Percentiles rank a stretch among this genome's conserved stretches.
These are phyloP conservation scores for Serripes groenlandicus DNA, from an alignment of 2,888 invertebrate species.

Conservation along the genomic window DNA sequence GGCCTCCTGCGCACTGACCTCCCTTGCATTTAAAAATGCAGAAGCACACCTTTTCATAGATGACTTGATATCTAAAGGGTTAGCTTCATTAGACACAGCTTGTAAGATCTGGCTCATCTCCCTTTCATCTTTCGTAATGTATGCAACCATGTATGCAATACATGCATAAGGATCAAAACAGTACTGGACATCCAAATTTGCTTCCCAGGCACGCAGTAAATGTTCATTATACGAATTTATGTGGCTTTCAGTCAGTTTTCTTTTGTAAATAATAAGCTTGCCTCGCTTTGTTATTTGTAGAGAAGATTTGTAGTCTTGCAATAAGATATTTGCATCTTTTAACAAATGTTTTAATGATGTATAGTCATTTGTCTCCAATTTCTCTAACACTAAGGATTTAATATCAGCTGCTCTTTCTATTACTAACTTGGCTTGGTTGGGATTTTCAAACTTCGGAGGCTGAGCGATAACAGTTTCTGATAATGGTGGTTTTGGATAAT, in stretches of 20 bases:
- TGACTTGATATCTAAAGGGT: not conserved
- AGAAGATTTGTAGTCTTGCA: conserved; percentile 22
- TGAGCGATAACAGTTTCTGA: conserved; percentile 15
- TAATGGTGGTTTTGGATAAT: conserved; percentile 37
- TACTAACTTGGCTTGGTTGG: not conserved
- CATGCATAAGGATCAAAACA: conserved; percentile 45
- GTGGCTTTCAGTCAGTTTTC: conserved; percentile 12
- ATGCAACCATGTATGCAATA: conserved; percentile 35
- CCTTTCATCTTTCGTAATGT: conserved; percentile 51
- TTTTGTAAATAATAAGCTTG: conserved; percentile 27
- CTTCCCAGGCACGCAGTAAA: conserved; percentile 38
- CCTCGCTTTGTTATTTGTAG: conserved; percentile 22
- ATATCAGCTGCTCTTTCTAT: conserved; percentile 20
- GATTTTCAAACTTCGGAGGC: conserved; percentile 12
- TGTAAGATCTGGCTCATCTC: conserved; percentile 29
- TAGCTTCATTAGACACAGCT: conserved; percentile 12
- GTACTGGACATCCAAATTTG: conserved; percentile 53
- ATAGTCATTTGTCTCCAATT: not conserved
- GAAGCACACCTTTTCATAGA: conserved; percentile 17
- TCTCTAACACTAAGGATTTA: conserved; percentile 1
- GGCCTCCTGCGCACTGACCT: conserved; percentile 56
- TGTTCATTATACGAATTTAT: conserved; percentile 40
- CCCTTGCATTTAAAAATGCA: conserved; percentile 35
- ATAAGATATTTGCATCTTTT: not conserved
- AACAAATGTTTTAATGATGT: conserved; percentile 2